Evolutionary conservation across 2,797 vertebrate genomes (phyloP).

Genomic region (Calcarius lapponicus): DNA sequence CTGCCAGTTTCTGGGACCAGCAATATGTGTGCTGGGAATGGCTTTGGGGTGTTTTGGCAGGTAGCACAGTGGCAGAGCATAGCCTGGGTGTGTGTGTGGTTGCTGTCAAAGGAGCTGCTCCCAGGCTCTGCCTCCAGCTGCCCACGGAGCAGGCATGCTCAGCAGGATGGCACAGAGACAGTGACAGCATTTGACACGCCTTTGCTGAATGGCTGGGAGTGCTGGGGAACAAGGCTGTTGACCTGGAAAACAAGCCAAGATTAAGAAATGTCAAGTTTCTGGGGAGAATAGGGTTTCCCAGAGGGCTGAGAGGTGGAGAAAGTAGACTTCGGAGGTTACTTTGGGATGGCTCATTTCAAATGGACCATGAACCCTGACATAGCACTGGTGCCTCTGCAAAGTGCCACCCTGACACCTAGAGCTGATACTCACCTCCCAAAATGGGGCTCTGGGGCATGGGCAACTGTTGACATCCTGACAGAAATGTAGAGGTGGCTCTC

Average conservation of each 20-base stretch:
- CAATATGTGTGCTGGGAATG: background rate
- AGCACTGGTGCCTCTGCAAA: background rate
- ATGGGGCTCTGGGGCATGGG: background rate
- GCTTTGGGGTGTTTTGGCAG: background rate
- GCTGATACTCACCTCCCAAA: background rate
- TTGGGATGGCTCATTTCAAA: background rate
- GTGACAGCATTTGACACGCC: background rate
- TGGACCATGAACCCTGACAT: background rate
- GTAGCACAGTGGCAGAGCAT: background rate
- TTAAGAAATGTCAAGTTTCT: constrained; percentile 50
- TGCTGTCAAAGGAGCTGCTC: background rate
- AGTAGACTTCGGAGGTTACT: background rate
- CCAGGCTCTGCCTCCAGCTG: background rate
- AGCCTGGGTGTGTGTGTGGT: background rate
- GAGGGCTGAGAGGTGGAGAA: background rate
- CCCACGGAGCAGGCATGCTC: background rate
- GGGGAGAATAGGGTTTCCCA: background rate
- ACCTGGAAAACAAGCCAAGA: constrained; percentile 36
- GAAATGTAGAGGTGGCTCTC: background rate
- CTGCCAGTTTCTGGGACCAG: background rate
- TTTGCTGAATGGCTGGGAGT: background rate
- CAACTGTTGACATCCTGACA: background rate
- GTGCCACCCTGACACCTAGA: background rate
- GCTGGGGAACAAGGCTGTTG: background rate
- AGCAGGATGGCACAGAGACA: background rate